phyloP scores from a whole-genome alignment of 2,888 invertebrate species.

The Venusia cambrica region DNA sequence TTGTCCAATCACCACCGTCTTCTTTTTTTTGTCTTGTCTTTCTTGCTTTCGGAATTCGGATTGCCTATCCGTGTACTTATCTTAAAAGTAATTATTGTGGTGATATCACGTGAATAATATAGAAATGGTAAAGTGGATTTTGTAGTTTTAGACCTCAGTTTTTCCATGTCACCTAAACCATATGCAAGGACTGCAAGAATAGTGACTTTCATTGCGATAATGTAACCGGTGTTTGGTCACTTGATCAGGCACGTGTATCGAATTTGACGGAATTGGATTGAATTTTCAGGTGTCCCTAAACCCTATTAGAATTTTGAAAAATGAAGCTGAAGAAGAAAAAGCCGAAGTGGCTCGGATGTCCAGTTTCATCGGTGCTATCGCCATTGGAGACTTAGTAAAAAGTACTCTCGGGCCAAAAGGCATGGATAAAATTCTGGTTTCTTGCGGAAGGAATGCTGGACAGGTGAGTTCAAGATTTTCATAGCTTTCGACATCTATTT shows the following conservation, averaged over 20 bases:
- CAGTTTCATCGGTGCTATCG: slow-evolving; percentile 98
- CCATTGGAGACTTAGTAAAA: slow-evolving; percentile 98
- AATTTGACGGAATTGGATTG: slow-evolving; percentile 25
- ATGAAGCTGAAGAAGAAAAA: slow-evolving; percentile 98
- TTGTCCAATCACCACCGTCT: no score
- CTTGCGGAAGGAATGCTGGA: slow-evolving; percentile 89
- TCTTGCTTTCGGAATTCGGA: slow-evolving; percentile 1
- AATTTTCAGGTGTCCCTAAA: slow-evolving; percentile 89
- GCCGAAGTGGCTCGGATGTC: slow-evolving; percentile 98
- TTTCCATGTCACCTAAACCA: not conserved
- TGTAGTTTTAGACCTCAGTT: slow-evolving; percentile 11
- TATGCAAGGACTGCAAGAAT: slow-evolving; percentile 1
- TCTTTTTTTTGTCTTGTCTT: no score
- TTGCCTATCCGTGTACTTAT: slow-evolving; percentile 4
- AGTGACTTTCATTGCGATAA: slow-evolving; percentile 24
- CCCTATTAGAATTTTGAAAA: slow-evolving; percentile 95
- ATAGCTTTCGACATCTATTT: not conserved
- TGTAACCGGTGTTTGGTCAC: slow-evolving; percentile 41
- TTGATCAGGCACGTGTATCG: slow-evolving; percentile 50
- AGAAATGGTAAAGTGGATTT: slow-evolving; percentile 13
- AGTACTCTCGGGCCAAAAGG: slow-evolving; percentile 99
- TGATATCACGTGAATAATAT: slow-evolving; percentile 13
- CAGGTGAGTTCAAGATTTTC: slow-evolving; percentile 53
- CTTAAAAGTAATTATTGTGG: no score
- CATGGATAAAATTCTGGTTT: slow-evolving; percentile 96